A percentile compares a stretch with the other conserved stretches of the same genome.
Evolutionary conservation across 2,888 invertebrate genomes (phyloP).

Genomic region (Kryphioiulus occultus): DNA sequence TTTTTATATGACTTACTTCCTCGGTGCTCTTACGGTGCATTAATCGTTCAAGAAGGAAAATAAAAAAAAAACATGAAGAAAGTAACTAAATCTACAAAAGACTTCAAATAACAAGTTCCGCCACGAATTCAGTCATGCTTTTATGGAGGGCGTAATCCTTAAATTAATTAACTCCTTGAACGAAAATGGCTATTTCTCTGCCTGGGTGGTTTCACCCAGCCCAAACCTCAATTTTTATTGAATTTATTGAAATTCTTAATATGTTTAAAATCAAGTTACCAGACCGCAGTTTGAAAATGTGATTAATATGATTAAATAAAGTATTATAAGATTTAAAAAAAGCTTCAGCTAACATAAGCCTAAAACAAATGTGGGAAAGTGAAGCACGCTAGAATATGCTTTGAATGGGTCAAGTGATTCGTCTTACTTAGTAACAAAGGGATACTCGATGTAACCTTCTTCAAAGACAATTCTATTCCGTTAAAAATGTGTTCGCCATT

Average conservation of each 20-base stretch:
- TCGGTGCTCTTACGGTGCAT: constrained; percentile 27
- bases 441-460: constrained; percentile 1
- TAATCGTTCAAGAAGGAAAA: constrained; percentile 8
- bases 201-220: not conserved
- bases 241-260: not conserved
- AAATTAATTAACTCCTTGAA: not conserved
- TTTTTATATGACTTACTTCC: not conserved
- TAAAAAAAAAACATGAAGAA: constrained; percentile 13
- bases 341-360: not conserved
- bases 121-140: constrained; percentile 28
- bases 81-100: not conserved
- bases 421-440: not conserved
- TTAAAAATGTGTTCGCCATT: not conserved
- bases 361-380: not conserved
- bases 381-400: not conserved
- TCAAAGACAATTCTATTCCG: not conserved
- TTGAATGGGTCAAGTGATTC: not conserved
- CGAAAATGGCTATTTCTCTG: not conserved
- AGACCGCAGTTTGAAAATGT: not conserved
- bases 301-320: not conserved
- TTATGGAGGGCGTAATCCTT: not conserved
- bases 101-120: not conserved
- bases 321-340: not conserved
- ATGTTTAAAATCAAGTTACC: not conserved
- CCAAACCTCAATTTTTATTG: not conserved